Evolutionary conservation across 2,888 invertebrate genomes (phyloP).

Genomic region (Zygogramma bicolorata): DNA sequence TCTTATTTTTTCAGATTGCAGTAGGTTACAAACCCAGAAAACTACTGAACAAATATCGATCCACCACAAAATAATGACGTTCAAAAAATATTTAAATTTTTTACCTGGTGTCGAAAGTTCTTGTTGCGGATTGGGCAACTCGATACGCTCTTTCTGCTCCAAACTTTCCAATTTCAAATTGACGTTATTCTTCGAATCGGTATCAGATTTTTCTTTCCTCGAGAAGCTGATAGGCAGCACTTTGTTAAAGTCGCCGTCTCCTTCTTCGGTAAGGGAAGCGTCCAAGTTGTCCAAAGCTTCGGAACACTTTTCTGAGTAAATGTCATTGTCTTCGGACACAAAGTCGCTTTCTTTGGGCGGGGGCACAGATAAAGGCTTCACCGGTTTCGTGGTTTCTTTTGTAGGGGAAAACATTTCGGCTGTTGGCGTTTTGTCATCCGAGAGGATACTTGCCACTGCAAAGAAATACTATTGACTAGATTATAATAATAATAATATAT

Average conservation of each 20-base stretch:
- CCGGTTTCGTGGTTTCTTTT: conserved; percentile 54
- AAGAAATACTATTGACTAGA: conserved; percentile 22
- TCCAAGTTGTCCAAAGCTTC: conserved; percentile 63
- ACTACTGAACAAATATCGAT: too few species aligned
- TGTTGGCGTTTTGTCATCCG: conserved; percentile 67
- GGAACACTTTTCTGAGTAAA: conserved; percentile 64
- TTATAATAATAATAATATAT: background rate
- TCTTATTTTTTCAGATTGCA: too few species aligned
- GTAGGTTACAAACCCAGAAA: too few species aligned
- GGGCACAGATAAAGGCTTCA: conserved; percentile 49
- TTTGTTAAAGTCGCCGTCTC: conserved; percentile 43
- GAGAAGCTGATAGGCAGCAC: background rate
- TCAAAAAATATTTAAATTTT: background rate
- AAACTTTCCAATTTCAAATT: conserved; percentile 68
- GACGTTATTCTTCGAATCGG: conserved; percentile 46
- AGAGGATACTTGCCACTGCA: conserved; percentile 66
- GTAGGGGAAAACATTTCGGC: conserved; percentile 63
- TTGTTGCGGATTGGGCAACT: conserved; percentile 61
- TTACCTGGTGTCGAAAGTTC: conserved; percentile 65
- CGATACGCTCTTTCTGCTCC: conserved; percentile 70
- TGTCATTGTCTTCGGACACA: conserved; percentile 59
- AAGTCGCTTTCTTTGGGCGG: conserved; percentile 63
- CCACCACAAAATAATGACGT: background rate
- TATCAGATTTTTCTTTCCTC: conserved; percentile 33
- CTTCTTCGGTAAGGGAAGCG: conserved; percentile 55